Conservation (phyloP, 1,140 invertebrate genomes). For the Drosophila funebris region DNA sequence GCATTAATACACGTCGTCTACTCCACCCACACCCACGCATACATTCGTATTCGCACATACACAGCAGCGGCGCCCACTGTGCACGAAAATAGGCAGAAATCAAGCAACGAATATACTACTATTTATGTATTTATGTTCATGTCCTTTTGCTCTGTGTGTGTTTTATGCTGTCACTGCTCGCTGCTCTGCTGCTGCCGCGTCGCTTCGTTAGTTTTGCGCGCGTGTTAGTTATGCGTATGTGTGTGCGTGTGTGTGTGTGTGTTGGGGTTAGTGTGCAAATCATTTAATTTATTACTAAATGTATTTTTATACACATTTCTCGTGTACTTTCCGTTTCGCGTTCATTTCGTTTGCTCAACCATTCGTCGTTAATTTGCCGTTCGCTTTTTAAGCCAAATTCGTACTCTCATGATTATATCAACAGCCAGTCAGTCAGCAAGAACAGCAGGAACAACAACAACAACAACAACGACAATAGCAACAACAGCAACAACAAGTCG, state of each 20-base stretch:
- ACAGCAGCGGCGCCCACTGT: constrained; percentile 9
- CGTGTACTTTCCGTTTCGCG: constrained; percentile 54
- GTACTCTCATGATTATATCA: constrained; percentile 61
- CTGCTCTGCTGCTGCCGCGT: constrained; percentile 41
- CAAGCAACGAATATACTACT: constrained; percentile 53
- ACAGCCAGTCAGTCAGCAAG: constrained; percentile 27
- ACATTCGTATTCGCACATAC: constrained; percentile 3
- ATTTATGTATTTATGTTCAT: constrained; percentile 56
- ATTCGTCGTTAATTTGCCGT: constrained; percentile 67
- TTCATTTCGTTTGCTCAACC: constrained; percentile 46
- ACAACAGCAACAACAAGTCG: constrained; percentile 50
- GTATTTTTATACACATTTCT: constrained; percentile 71
- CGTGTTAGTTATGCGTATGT: constrained; percentile 47
- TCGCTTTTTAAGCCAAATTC: constrained; percentile 70
- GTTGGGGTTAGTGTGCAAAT: constrained; percentile 71
- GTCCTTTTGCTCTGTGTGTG: constrained; percentile 45
- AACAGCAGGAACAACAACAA: constrained; percentile 30
- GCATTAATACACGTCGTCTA: constrained; percentile 66
- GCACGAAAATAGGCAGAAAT: constrained; percentile 55
- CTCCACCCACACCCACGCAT: constrained; percentile 18
- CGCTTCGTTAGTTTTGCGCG: constrained; percentile 79
- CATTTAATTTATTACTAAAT: constrained; percentile 78
- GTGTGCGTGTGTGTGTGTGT: constrained; percentile 25
- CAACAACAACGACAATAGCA: constrained; percentile 26
- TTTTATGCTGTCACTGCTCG: constrained; percentile 49